Conservation (phyloP, 2,797 vertebrate genomes). For the Acanthis flammea region DNA sequence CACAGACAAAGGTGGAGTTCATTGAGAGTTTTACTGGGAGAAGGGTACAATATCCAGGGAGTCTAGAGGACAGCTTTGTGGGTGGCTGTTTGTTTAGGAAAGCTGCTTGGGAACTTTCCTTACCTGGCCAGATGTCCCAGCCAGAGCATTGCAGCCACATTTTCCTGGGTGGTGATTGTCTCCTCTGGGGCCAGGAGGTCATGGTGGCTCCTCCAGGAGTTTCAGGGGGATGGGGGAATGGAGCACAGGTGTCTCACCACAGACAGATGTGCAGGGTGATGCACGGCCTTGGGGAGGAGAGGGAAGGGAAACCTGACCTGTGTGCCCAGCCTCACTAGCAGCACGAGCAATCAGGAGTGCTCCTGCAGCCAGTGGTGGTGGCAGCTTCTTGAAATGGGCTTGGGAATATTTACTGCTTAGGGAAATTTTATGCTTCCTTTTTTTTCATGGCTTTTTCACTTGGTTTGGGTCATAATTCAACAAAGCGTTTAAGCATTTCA, state of each 20-base stretch:
- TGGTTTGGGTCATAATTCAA: not conserved
- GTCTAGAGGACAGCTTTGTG: not conserved
- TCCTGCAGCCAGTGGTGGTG: not conserved
- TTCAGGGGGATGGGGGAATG: not conserved
- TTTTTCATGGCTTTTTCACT: not conserved
- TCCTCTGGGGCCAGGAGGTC: not conserved
- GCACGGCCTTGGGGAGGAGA: not conserved
- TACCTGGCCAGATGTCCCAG: not conserved
- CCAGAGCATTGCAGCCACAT: fast-evolving
- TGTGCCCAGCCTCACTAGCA: not conserved
- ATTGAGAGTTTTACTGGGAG: not conserved
- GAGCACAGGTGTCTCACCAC: not conserved
- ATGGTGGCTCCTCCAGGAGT: not conserved
- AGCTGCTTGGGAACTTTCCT: not conserved
- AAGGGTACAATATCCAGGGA: not conserved
- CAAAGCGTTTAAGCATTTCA: not conserved
- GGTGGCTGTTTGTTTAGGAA: not conserved
- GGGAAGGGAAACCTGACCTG: not conserved
- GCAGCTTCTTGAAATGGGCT: not conserved
- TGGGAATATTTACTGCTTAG: not conserved
- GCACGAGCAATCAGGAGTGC: not conserved
- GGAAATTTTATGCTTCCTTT: not conserved
- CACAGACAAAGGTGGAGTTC: not conserved
- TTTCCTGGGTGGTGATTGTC: not conserved
- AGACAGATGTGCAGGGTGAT: not conserved